These are phyloP conservation scores for Ptychoptera albimana DNA, from an alignment of 2,888 invertebrate genomes.

Conservation along the genomic window DNA sequence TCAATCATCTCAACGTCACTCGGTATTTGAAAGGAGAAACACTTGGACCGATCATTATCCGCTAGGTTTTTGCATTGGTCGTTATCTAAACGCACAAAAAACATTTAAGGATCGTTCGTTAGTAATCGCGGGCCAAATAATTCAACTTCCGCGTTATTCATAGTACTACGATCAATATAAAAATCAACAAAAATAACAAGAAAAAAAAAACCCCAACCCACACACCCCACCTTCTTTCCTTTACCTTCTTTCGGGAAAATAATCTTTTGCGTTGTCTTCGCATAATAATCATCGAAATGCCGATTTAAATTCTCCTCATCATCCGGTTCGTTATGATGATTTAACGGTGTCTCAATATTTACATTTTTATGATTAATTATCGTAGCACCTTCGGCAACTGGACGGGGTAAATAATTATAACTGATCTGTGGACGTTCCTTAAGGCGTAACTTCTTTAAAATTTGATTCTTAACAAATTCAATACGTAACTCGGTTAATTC, in stretches of 20 bases:
- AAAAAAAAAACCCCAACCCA: too few relatives aligned
- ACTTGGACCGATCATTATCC: slow-evolving; percentile 42
- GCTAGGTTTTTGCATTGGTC: slow-evolving; percentile 32
- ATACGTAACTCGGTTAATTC: slow-evolving; percentile 53
- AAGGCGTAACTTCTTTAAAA: slow-evolving; percentile 60
- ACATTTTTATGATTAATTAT: slow-evolving; percentile 14
- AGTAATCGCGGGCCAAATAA: too few relatives aligned
- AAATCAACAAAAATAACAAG: too few relatives aligned
- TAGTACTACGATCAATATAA: too few relatives aligned
- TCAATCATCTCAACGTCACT: slow-evolving; percentile 57
- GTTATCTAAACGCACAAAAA: slow-evolving; percentile 28
- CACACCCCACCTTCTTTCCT: too few relatives aligned
- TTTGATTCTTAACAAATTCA: slow-evolving; percentile 72
- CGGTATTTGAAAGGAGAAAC: slow-evolving; percentile 62
- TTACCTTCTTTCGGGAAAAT: slow-evolving; percentile 66
- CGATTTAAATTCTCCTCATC: slow-evolving; percentile 39
- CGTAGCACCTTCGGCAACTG: slow-evolving; percentile 57
- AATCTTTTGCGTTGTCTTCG: slow-evolving; percentile 68
- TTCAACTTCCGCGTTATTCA: too few relatives aligned
- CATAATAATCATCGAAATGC: slow-evolving; percentile 62
- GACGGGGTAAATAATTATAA: slow-evolving; percentile 51
- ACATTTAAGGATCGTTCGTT: too few relatives aligned
- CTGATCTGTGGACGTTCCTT: slow-evolving; percentile 47
- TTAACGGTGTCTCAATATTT: slow-evolving; percentile 9
- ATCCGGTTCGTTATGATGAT: slow-evolving; percentile 33